These are phyloP conservation scores for Eurypyga helias DNA, from an alignment of 2,113 vertebrate genomes.

Conservation along the genomic window DNA sequence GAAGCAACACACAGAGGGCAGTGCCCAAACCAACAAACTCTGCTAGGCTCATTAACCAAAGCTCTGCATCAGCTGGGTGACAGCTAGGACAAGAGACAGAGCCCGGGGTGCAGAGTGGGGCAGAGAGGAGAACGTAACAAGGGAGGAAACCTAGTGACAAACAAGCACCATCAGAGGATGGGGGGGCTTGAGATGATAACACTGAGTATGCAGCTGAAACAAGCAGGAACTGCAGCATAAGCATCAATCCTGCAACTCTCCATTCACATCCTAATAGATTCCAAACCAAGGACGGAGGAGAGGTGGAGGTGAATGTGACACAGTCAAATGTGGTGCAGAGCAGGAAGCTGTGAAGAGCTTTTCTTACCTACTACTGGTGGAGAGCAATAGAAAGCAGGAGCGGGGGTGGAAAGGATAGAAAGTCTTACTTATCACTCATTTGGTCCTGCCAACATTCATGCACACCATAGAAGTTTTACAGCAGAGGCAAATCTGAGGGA, in stretches of 20 bases:
- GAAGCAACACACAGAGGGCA: background rate
- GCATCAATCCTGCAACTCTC: background rate
- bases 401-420: background rate
- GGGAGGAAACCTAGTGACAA: background rate
- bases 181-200: background rate
- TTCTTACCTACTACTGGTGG: background rate
- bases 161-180: background rate
- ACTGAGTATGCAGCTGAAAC: background rate
- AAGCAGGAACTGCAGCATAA: background rate
- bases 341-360: background rate
- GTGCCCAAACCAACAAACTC: background rate
- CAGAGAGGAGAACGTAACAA: background rate
- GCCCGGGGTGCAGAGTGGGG: fast-evolving
- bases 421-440: background rate
- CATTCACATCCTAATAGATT: background rate
- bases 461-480: background rate
- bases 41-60: background rate
- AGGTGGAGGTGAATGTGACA: background rate
- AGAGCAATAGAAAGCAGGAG: background rate
- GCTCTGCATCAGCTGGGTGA: background rate
- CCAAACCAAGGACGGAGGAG: background rate
- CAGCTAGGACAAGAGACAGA: background rate
- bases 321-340: background rate
- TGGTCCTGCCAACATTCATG: background rate
- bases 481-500: background rate